Evolutionary conservation across 1,140 invertebrate species (phyloP).

Genomic region (Metaphire vulgaris): DNA sequence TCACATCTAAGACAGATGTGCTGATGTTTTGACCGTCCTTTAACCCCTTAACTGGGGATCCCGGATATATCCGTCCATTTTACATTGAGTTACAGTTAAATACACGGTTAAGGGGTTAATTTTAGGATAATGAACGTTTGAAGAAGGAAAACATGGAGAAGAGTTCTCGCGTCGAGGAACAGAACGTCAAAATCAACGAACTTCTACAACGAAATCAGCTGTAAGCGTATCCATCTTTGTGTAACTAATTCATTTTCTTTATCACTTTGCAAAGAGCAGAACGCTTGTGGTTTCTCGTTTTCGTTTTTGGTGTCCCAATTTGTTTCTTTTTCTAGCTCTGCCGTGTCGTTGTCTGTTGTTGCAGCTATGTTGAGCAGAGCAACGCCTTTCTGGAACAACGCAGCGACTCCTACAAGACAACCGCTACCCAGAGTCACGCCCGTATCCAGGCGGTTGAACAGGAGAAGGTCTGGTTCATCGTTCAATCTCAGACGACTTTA

Average conservation of each 20-base stretch:
- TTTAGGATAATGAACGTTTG: constrained; percentile 51
- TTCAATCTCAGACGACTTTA: constrained; percentile 1
- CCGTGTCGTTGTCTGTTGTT: constrained; percentile 23
- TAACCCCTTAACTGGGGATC: too few relatives aligned
- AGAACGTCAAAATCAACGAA: constrained; percentile 53
- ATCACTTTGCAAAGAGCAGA: too few relatives aligned
- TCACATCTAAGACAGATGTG: too few relatives aligned
- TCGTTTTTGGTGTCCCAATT: background rate
- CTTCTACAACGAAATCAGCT: constrained; percentile 52
- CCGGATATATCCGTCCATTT: too few relatives aligned
- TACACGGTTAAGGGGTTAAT: too few relatives aligned
- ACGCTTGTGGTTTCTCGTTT: background rate
- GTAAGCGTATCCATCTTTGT: constrained; percentile 35
- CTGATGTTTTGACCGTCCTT: too few relatives aligned
- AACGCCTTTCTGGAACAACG: constrained; percentile 50
- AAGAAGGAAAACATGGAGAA: constrained; percentile 52
- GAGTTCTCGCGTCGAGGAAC: constrained; percentile 48
- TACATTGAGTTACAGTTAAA: too few relatives aligned
- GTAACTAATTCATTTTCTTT: constrained; percentile 4
- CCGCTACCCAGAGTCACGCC: constrained; percentile 45
- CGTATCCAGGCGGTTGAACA: constrained; percentile 49
- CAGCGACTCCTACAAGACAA: constrained; percentile 47
- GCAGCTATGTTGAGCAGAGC: constrained; percentile 53
- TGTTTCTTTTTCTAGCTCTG: background rate
- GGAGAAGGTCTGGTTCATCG: constrained; percentile 43